Evolutionary conservation across 2,797 vertebrate genomes (phyloP).

Genomic region (Coregonus ussuriensis): DNA sequence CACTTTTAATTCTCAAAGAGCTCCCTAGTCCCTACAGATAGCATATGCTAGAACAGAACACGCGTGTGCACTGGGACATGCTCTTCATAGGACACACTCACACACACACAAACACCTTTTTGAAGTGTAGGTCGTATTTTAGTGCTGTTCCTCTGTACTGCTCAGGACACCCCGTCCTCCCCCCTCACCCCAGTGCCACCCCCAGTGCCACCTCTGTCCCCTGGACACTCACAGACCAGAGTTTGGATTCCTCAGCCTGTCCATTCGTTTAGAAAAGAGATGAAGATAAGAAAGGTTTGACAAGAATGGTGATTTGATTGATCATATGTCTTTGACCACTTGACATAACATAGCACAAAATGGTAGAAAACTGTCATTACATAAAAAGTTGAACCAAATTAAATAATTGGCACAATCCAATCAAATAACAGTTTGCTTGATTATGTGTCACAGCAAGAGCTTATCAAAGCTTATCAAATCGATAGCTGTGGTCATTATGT

Average conservation of each 20-base stretch:
- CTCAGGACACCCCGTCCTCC: too few relatives aligned
- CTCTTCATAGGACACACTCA: slow-evolving; percentile 6
- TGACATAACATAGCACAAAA: too few relatives aligned
- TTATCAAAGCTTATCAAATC: neutral
- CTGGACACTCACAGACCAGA: neutral
- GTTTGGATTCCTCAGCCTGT: too few relatives aligned
- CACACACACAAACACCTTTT: slow-evolving; percentile 1
- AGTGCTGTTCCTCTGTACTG: neutral
- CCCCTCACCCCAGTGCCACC: neutral
- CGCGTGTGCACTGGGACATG: neutral
- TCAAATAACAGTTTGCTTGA: neutral
- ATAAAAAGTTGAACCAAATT: too few relatives aligned
- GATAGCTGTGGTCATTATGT: neutral
- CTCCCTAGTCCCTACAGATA: neutral
- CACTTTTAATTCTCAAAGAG: neutral
- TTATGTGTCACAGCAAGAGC: slow-evolving; percentile 2
- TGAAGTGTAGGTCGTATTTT: neutral
- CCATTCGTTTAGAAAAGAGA: too few relatives aligned
- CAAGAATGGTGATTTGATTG: too few relatives aligned
- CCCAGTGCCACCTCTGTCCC: too few relatives aligned
- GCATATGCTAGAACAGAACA: neutral
- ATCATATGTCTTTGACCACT: too few relatives aligned
- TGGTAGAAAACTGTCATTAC: too few relatives aligned
- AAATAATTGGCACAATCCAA: too few relatives aligned
- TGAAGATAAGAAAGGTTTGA: too few relatives aligned